Evolutionary conservation across 1,140 invertebrate genomes (phyloP), one percentile per base, ranked within the genome.

Genomic region (Drusus annulatus): DNA sequence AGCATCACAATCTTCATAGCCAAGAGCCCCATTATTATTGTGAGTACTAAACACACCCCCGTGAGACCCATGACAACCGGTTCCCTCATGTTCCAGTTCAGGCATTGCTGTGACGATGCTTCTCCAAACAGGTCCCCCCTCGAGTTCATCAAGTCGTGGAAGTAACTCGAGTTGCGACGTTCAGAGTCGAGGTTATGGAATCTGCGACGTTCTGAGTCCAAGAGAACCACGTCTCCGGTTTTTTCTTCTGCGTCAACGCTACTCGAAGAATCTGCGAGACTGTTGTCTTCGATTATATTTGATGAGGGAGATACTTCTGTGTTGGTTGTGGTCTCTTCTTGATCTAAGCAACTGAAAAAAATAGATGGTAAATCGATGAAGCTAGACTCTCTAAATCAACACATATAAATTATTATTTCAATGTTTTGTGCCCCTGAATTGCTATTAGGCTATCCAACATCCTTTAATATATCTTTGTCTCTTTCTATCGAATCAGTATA

Each of bases 1-100:
- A 76, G 73, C 36, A 56, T 15, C 52, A 68, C n/a, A n/a, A 76
- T 52, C 71, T 80, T 76, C 16, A 25, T 21, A 60, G 5, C 58
- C 16, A 31, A 65, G 15, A 65, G 62, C 16, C 21, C 62, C 8
- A 28, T 65, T 13, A 28, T 65, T n/a, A 65, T 17, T 2, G 23
- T 28, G 16, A 65, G 62, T 2, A 15, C 7, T 10, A 65, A 3
- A 16, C 62, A 65, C 62, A 65, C 4, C 8, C 31, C n/a, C 3
- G 62, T 36, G 10, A 65, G 25, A n/a, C 62, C 62, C 25, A 65
- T 65, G 13, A 65, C 31, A 1, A 65, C 8, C 25, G 62, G 31
- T 3, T 65, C 62, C n/a, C 62, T 7, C 62, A 65, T 36, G 15
- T 28, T 28, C 62, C 62, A 65, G n/a, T 65, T 16, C 62, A 28